phyloP scores from a whole-genome alignment of 1,140 invertebrate genomes.

The Ceratoteleas bidentatus region DNA sequence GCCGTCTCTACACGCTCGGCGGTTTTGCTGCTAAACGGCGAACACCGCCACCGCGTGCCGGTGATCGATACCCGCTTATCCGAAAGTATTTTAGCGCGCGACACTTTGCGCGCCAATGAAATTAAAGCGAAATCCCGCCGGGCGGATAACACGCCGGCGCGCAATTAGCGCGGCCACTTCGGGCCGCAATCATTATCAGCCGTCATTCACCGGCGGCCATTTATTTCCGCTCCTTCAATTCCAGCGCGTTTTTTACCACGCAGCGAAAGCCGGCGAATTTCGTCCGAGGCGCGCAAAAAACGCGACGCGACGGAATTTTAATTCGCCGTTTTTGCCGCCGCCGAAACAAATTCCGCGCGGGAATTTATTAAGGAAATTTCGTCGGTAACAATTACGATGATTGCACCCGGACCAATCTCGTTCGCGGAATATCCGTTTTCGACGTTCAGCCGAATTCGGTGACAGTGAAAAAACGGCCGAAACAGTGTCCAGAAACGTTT shows the following conservation, averaged over 20 bases:
- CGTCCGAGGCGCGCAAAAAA: not conserved
- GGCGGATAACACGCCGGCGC: slow-evolving; percentile 12
- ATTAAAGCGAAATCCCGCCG: slow-evolving; percentile 25
- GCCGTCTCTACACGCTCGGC: slow-evolving; percentile 27
- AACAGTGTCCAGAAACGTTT: too few relatives aligned
- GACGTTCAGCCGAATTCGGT: too few relatives aligned
- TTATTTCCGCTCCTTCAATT: not conserved
- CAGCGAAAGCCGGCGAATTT: not conserved
- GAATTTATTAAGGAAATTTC: too few relatives aligned
- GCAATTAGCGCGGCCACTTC: slow-evolving; percentile 20
- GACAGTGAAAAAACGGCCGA: too few relatives aligned
- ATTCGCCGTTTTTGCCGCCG: too few relatives aligned
- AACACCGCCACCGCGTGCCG: slow-evolving; percentile 24
- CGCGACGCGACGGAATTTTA: too few relatives aligned
- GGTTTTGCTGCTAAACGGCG: slow-evolving; percentile 43
- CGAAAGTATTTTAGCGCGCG: slow-evolving; percentile 29
- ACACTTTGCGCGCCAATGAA: slow-evolving; percentile 35
- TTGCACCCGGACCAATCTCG: too few relatives aligned
- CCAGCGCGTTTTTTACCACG: not conserved
- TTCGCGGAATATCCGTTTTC: too few relatives aligned
- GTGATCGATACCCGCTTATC: slow-evolving; percentile 51
- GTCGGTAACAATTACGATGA: too few relatives aligned
- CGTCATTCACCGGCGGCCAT: not conserved
- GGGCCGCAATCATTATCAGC: slow-evolving; percentile 8
- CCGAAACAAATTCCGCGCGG: too few relatives aligned